Percentiles rank a stretch among this genome's conserved stretches.
These are phyloP conservation scores for Zosterops lateralis DNA, from an alignment of 2,113 vertebrate species.

Conservation along the genomic window DNA sequence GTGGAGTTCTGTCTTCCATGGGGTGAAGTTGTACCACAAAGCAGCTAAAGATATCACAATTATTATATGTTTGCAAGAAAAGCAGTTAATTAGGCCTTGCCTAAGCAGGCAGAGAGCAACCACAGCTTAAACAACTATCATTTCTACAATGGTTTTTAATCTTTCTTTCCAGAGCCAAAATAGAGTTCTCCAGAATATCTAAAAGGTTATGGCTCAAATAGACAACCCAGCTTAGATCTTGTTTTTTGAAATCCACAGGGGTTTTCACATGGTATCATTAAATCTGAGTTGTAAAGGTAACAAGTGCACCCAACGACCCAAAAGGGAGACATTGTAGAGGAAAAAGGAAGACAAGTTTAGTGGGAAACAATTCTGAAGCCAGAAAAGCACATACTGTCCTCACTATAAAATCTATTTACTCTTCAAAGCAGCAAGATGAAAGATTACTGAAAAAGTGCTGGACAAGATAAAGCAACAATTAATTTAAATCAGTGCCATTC, in stretches of 20 bases:
- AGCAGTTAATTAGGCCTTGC: constrained; percentile 41
- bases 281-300: not conserved
- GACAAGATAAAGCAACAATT: not conserved
- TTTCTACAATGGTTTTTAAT: not conserved
- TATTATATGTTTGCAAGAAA: constrained; percentile 55
- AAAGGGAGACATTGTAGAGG: not conserved
- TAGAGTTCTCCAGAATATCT: not conserved
- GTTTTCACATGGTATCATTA: not conserved
- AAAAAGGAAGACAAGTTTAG: not conserved
- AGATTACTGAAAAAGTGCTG: not conserved
- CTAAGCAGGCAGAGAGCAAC: constrained; percentile 15
- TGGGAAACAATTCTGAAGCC: not conserved
- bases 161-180: constrained; percentile 12
- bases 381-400: not conserved
- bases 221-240: not conserved
- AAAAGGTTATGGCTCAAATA: not conserved
- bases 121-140: not conserved
- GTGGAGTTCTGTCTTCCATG: constrained; percentile 16
- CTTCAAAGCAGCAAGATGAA: not conserved
- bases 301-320: not conserved
- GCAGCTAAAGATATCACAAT: constrained; percentile 67
- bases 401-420: not conserved
- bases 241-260: not conserved
- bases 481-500: not conserved
- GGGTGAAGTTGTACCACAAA: constrained; percentile 52